phyloP scores from a whole-genome alignment of 2,888 invertebrate species.

The Alviniconcha strummeri region DNA sequence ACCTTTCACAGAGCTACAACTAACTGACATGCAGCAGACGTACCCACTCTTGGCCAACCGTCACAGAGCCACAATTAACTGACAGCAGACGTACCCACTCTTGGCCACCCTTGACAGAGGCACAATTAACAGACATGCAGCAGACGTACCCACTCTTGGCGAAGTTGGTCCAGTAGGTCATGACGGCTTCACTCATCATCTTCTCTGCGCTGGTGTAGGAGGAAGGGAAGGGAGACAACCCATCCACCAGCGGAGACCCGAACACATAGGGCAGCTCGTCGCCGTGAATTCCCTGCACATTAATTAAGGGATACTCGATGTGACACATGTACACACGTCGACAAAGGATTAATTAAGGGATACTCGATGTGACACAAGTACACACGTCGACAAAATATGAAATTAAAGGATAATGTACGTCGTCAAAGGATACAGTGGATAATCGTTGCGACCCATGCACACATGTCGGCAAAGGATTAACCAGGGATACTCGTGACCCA shows the following conservation, averaged over 20 bases:
- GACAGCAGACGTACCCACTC: background rate
- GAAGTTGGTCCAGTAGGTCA: slow-evolving; percentile 72
- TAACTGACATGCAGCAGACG: background rate
- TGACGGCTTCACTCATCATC: slow-evolving; percentile 67
- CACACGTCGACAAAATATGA: too few relatives aligned
- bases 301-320: too few relatives aligned
- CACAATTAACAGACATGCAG: background rate
- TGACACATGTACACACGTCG: too few relatives aligned
- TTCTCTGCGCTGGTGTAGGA: slow-evolving; percentile 60
- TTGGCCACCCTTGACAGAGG: background rate
- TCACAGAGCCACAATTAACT: background rate
- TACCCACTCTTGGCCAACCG: background rate
- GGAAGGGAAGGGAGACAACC: slow-evolving; percentile 66
- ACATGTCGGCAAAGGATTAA: too few relatives aligned
- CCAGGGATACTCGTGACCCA: too few relatives aligned
- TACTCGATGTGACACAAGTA: too few relatives aligned
- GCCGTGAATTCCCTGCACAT: slow-evolving; percentile 58
- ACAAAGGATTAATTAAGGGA: too few relatives aligned
- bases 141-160: slow-evolving; percentile 69
- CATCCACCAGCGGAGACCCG: slow-evolving; percentile 69
- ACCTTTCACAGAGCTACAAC: background rate
- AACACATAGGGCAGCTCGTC: slow-evolving; percentile 71
- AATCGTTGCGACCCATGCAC: too few relatives aligned
- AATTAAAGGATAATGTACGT: too few relatives aligned
- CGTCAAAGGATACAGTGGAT: too few relatives aligned